Evolutionary conservation across 1,140 invertebrate species (phyloP), one percentile per base, ranked within the genome.

Genomic region (Cyclina sinensis): DNA sequence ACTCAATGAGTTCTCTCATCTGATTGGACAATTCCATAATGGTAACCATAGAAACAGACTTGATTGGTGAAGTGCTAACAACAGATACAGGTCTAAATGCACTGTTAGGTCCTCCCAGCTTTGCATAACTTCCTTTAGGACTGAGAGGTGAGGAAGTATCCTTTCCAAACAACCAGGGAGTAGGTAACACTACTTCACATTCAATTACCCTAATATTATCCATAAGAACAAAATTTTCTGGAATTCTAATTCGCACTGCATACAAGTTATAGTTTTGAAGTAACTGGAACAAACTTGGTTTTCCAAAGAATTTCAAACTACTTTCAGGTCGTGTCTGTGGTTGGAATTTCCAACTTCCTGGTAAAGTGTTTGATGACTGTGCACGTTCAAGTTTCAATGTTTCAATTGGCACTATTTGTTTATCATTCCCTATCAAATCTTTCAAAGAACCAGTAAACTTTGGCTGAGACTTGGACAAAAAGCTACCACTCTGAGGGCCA

Each of bases 241-340:
- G 76, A 46, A 88, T 57, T 82, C 43, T 35, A 54, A 88, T n/a
- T n/a, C 79, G 62, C 12, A 88, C 79, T 48, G 86, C 65, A 48
- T 76, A 83, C 32, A 88, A 48, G 43, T 82, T 76, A 48, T 88
- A 88, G 51, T 82, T 88, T 48, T 88, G 86, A 32, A 88, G 37
- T 57, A 88, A 62, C 79, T 83, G 86, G 83, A 88, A 88, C 68
- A 88, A 39, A 54, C 86, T 88, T 35, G 86, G 86, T 62, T 83
- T 88, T 62, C 86, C 68, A 2, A 78, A 68, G 24, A 46, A 81
- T 62, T 48, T 74, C 21, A 83, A 48, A 65, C 79, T 88, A 46
- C 51, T 54, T n/a, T 88, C 70, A 48, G 79, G 81, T 2, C 79
- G 54, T 14, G 68, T 57, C 21, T 70, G 21, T 57, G 76, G 43